phyloP scores from a whole-genome alignment of 2,888 invertebrate species.

The Ganaspis brasiliensis region DNA sequence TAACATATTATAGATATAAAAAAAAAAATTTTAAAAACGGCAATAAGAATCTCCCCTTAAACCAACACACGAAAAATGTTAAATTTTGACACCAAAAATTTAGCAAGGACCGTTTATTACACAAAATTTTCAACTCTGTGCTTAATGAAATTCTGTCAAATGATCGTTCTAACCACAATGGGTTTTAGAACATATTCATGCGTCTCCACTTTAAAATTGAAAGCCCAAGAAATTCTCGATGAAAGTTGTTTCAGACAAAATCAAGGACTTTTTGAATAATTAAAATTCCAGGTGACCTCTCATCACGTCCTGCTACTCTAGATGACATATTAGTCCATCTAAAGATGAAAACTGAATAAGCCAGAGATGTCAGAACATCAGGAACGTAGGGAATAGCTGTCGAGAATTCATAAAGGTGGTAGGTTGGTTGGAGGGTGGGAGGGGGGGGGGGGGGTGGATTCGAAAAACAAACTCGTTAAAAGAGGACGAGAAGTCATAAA shows the following conservation, averaged over 20 bases:
- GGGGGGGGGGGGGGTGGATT: constrained; percentile 52
- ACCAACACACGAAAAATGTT: too few species aligned
- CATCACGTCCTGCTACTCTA: neutral
- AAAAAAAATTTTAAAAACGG: too few species aligned
- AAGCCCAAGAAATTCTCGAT: neutral
- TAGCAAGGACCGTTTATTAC: too few species aligned
- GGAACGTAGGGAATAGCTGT: constrained; percentile 16
- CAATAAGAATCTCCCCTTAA: too few species aligned
- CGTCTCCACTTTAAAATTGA: too few species aligned
- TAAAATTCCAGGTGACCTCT: neutral
- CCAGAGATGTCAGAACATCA: neutral
- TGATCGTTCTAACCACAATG: too few species aligned
- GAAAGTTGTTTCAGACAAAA: neutral
- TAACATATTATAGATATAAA: too few species aligned
- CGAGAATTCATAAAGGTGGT: constrained; percentile 40
- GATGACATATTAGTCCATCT: constrained; percentile 21
- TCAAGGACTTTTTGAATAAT: neutral
- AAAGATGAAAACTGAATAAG: constrained; percentile 18
- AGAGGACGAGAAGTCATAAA: constrained; percentile 59
- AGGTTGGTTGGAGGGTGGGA: too few species aligned
- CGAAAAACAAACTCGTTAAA: constrained; percentile 61
- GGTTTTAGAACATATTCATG: too few species aligned
- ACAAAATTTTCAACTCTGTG: too few species aligned
- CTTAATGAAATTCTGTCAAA: too few species aligned
- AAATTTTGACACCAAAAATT: too few species aligned